A percentile compares a stretch with the other conserved stretches of the same genome.
Evolutionary conservation across 37 sponge, comb jelly and placozoan species (phyloP).

Genomic region (Bolinopsis microptera): DNA sequence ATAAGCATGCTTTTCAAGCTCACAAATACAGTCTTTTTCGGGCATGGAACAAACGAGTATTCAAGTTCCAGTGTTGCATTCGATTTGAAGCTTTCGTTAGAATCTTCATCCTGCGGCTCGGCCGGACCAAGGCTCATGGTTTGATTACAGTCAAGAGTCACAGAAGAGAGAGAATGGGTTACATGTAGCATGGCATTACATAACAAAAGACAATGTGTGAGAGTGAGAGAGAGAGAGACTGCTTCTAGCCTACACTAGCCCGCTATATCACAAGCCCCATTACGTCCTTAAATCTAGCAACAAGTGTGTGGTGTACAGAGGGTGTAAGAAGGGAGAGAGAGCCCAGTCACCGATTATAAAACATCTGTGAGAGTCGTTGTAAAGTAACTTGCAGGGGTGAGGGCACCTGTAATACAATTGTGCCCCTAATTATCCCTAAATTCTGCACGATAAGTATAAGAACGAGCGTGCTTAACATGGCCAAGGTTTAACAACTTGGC

Average conservation of each 20-base stretch:
- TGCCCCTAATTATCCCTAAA: neutral
- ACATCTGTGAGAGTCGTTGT: neutral
- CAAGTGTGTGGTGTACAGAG: neutral
- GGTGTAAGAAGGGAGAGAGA: neutral
- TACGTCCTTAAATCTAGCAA: neutral
- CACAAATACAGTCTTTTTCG: neutral
- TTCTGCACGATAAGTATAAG: neutral
- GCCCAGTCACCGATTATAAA: neutral
- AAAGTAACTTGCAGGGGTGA: neutral
- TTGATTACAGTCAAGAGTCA: neutral
- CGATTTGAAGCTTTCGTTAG: neutral
- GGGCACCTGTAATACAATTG: neutral
- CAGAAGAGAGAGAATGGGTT: neutral
- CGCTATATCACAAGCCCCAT: neutral
- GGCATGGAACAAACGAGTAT: neutral
- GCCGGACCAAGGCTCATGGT: neutral
- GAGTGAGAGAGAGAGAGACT: neutral
- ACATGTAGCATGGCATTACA: neutral
- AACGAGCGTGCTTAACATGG: neutral
- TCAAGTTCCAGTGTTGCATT: constrained; percentile 4
- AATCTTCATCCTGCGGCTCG: neutral
- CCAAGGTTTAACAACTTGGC: neutral
- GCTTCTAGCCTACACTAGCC: neutral
- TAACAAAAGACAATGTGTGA: too few species aligned
- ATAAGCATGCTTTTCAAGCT: constrained; percentile 1